Percentiles rank a stretch among this genome's conserved stretches.
Conservation (phyloP, 2,888 invertebrate species). For the Synanthedon tipuliformis region DNA sequence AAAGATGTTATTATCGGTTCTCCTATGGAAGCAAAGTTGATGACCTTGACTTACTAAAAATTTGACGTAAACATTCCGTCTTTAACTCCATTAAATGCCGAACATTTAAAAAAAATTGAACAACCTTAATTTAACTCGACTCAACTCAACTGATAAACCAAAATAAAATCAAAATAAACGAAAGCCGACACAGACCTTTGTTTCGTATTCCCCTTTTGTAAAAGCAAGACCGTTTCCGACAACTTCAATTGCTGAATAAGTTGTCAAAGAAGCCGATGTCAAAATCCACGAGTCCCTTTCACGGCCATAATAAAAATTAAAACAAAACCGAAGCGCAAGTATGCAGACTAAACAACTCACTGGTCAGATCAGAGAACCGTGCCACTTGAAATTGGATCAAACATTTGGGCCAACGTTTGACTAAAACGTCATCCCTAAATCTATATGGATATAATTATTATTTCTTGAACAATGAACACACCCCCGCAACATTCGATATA, state of each 20-base stretch:
- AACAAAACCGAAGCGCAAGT: background rate
- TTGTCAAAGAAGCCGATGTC: conserved; percentile 53
- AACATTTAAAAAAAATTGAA: no score
- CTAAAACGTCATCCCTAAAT: background rate
- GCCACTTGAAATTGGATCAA: background rate
- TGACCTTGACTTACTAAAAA: no score
- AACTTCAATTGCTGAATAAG: conserved; percentile 44
- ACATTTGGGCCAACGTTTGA: background rate
- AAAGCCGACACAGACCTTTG: background rate
- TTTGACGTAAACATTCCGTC: no score
- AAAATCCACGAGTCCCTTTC: conserved; percentile 7
- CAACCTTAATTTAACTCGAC: no score
- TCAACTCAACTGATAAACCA: background rate
- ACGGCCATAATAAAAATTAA: background rate
- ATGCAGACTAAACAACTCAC: no score
- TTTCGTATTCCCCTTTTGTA: conserved; percentile 20
- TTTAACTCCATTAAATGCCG: no score
- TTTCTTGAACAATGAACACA: conserved; percentile 21
- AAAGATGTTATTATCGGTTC: no score
- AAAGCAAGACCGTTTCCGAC: conserved; percentile 60
- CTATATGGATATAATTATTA: conserved; percentile 9
- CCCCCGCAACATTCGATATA: conserved; percentile 49
- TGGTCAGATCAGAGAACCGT: no score
- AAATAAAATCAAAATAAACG: background rate
- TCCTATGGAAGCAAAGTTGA: no score